Percentiles rank a stretch among this genome's conserved stretches.
Conservation (phyloP, 2,113 vertebrate species). For the Panurus biarmicus region DNA sequence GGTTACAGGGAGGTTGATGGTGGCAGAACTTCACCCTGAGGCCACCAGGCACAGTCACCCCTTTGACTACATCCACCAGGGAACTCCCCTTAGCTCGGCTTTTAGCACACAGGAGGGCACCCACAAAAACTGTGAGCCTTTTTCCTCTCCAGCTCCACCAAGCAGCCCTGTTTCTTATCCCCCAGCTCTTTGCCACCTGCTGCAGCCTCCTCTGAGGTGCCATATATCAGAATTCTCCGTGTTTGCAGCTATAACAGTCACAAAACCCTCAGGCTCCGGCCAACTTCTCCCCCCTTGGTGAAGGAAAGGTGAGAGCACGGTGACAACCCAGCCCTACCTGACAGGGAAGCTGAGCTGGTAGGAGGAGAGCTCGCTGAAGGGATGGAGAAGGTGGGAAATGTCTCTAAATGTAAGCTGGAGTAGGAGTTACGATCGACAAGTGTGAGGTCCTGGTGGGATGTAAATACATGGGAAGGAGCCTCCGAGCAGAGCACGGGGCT, state of each 20-base stretch:
- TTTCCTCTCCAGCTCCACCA: background rate
- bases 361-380: background rate
- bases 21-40: background rate
- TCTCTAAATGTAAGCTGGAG: background rate
- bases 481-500: background rate
- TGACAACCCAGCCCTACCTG: background rate
- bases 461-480: background rate
- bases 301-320: background rate
- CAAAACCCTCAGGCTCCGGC: background rate
- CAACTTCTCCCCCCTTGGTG: background rate
- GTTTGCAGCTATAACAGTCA: background rate
- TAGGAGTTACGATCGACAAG: slow-evolving; percentile 22
- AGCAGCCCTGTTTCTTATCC: background rate
- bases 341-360: background rate
- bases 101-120: background rate
- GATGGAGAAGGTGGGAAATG: slow-evolving; percentile 8
- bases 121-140: background rate
- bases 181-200: background rate
- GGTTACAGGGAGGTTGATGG: accelerated
- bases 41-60: background rate
- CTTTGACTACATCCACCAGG: background rate
- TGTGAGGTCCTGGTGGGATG: slow-evolving; percentile 11
- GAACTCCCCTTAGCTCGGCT: background rate
- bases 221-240: accelerated
- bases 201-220: background rate